Evolutionary conservation across 2,113 vertebrate species (phyloP).

Genomic region (Eclectus roratus): DNA sequence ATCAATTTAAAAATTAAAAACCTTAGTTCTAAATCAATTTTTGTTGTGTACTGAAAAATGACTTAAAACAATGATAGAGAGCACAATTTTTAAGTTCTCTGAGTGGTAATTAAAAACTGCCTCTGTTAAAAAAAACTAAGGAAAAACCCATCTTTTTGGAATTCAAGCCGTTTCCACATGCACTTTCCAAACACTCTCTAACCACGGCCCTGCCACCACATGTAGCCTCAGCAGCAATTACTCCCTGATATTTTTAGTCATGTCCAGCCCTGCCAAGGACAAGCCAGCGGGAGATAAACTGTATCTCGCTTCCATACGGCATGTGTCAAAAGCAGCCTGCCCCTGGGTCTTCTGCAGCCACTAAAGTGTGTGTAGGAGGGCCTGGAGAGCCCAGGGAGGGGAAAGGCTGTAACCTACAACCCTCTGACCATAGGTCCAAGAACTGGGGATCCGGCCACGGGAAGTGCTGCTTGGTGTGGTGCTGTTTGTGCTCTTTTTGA

Average conservation of each 20-base stretch:
- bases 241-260: neutral
- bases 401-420: too few relatives aligned
- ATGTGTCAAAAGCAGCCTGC: neutral
- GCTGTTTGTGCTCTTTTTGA: neutral
- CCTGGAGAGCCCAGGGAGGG: neutral
- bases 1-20: neutral
- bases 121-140: rapidly evolving
- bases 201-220: rapidly evolving
- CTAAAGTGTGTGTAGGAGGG: neutral
- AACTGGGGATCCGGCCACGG: neutral
- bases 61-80: neutral
- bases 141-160: neutral
- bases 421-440: neutral
- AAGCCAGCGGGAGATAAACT: rapidly evolving
- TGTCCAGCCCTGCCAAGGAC: neutral
- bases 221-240: neutral
- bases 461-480: neutral
- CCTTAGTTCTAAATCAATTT: neutral
- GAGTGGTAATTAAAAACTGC: neutral
- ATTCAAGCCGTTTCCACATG: neutral
- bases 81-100: neutral
- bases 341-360: neutral
- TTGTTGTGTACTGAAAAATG: neutral
- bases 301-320: rapidly evolving
- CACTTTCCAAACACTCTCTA: neutral